Percentiles rank a stretch among this genome's conserved stretches.
Evolutionary conservation across 1,140 invertebrate species (phyloP).

Genomic region (Tetramorium parvispinum): DNA sequence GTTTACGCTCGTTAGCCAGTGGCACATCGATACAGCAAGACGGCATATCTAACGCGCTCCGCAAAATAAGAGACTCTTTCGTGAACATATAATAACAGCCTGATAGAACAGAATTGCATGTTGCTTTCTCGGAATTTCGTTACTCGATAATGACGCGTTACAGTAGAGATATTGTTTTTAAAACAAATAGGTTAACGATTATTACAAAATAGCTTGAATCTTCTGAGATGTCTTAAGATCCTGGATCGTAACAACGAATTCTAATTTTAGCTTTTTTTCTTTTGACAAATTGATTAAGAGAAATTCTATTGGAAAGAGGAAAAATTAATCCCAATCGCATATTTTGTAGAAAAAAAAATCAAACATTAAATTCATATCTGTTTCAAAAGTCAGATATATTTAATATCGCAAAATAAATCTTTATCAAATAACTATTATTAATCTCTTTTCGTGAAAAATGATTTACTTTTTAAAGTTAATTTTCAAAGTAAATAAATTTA

Average conservation of each 20-base stretch:
- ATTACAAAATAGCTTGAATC: not conserved
- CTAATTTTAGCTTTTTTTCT: not conserved
- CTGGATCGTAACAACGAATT: not conserved
- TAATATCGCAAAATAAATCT: not conserved
- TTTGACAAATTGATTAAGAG: not conserved
- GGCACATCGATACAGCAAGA: slow-evolving; percentile 28
- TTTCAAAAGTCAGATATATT: not conserved
- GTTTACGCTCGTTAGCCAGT: slow-evolving; percentile 50
- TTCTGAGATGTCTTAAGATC: not conserved
- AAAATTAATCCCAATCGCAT: not conserved
- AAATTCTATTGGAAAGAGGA: not conserved
- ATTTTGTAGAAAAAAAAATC: not conserved
- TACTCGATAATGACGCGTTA: not conserved
- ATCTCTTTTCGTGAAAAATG: not conserved
- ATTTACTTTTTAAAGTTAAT: no score
- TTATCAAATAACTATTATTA: not conserved
- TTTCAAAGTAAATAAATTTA: not conserved
- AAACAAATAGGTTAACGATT: not conserved
- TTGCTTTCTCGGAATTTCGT: slow-evolving; percentile 9
- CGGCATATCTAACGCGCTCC: not conserved
- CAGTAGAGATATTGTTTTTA: not conserved
- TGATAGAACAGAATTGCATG: slow-evolving; percentile 6
- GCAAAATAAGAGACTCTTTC: slow-evolving; percentile 11
- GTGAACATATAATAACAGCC: not conserved
- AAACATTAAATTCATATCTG: slow-evolving; percentile 1